Evolutionary conservation across 2,797 vertebrate species (phyloP), one percentile per base, ranked within the genome.

Genomic region (Paedocypris micromegethes): DNA sequence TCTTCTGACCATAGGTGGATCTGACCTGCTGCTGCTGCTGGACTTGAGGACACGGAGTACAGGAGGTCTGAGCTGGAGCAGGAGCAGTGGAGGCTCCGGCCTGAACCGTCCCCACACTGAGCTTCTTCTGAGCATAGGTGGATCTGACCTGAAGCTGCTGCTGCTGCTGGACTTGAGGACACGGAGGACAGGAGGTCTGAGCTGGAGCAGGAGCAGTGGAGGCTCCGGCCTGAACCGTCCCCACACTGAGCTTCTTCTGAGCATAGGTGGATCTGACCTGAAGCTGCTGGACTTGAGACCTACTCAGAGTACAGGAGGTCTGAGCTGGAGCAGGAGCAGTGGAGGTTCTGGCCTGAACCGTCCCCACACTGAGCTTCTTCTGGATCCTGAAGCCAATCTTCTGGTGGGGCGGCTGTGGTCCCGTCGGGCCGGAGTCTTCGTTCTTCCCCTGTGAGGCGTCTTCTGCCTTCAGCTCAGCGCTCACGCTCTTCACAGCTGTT

Each of bases 381-480:
- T 77, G 79, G 67, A 89, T 89, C 69, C 79, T 89, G 72, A 87
- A 89, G 23, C 9, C 66, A 5, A 63, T 0, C 64, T 23, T 73
- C 37, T 23, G 23, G 23, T 23, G 23, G 23, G 23, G 23, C 23
- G 23, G 60, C 6, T 53, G 3, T 5, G 41, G 78, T 40, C 52
- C 46, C n/a, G 2, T 50, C 9, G 66, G 3, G 9, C 9, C n/a
- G 54, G 45, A 39, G 9, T 9, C 41, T 42, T 3, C 7, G 55
- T n/a, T 6, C 66, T 69, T 74, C 3, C 61, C 38, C 9, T 23
- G 3, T 7, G 63, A 44, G 39, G 6, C 5, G 48, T 58, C 51
- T 65, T 68, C 53, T 39, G 64, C 23, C 5, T 51, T 44, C 23
- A 9, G 9, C 40, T 42, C 39, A 4, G 0, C 46, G 9, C 6